phyloP scores from a whole-genome alignment of 2,888 invertebrate genomes.

The Cartodere bifasciata region DNA sequence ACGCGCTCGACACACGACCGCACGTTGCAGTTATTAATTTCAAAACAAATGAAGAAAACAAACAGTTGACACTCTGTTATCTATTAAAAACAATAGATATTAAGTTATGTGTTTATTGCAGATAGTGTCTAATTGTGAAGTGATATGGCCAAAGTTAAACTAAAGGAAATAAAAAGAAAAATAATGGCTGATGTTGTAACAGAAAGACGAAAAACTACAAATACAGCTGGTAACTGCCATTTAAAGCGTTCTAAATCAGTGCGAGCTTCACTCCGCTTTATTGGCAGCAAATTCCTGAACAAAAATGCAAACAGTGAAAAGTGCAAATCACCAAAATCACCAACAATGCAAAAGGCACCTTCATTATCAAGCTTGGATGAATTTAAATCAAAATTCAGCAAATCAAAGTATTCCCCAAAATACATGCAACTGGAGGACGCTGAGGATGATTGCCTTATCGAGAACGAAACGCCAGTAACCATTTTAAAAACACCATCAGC shows the following conservation, averaged over 20 bases:
- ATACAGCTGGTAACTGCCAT: conserved; percentile 19
- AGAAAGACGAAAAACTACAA: conserved; percentile 24
- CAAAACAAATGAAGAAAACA: conserved; percentile 6
- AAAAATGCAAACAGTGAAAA: conserved; percentile 17
- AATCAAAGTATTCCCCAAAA: conserved; percentile 9
- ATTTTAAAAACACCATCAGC: conserved; percentile 31
- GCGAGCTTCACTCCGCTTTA: conserved; percentile 54
- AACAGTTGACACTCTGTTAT: conserved; percentile 1
- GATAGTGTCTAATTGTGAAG: conserved; percentile 13
- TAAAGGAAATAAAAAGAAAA: conserved; percentile 15
- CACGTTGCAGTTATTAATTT: conserved; percentile 1
- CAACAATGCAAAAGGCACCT: conserved; percentile 23
- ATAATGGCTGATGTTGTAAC: conserved; percentile 30
- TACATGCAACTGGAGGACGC: conserved; percentile 9
- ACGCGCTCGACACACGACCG: conserved; percentile 7
- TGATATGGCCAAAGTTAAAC: conserved; percentile 30
- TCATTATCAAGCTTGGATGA: conserved; percentile 24
- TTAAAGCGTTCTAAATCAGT: conserved; percentile 55
- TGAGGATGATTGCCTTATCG: conserved; percentile 2
- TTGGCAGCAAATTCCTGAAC: conserved; percentile 45
- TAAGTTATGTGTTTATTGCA: conserved; percentile 7
- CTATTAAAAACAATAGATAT: neutral
- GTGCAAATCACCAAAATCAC: no score
- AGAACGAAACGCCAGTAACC: conserved; percentile 21
- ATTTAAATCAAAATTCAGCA: conserved; percentile 14